Evolutionary conservation across 2,888 invertebrate genomes (phyloP), one percentile per base, ranked within the genome.

Genomic region (Carpatolechia fugitivella): DNA sequence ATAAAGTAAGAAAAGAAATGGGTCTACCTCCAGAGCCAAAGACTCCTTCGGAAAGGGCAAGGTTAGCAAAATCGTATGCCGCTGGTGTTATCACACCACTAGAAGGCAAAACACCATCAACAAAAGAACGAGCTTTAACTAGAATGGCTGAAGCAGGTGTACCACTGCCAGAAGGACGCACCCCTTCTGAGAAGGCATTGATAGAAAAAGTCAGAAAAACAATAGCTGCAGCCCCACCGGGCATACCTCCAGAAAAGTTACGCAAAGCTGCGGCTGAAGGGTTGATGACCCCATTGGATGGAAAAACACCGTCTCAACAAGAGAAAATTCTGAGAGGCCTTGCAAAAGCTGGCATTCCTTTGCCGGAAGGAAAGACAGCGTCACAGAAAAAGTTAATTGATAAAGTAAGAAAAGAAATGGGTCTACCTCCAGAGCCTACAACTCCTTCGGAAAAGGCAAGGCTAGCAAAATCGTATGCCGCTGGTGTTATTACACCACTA

Each of bases 301-400:
- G 31, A 47, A 47, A 47, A 31, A 6, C 47, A 8, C 30, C 3
- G 3, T 11, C 30, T 36, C 10, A 18, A 35, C 3, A 31, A 35
- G 24, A 31, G 16, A 38, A 20, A 18, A 24, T 35, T 11, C 16
- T 47, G 7, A 1, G 20, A 33, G 54, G 48, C 5, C 18, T 49
- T 20, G 54, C 40, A 10, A 38, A 31, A 13, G n/a, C 18, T 0
- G 48, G 48, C 0, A 55, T 69, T 14, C 63, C 65, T 6, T 56
- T 74, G 0, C 69, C 72, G 3, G 69, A 69, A 57, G 68, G 33
- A 7, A 70, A 60, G 54, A 74, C 79, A 0, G 10, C 61, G 11
- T 79, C 80, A 11, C 78, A 79, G 63, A 77, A 72, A n/a, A 60
- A 62, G 35, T 6, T 66, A 3, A 58, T 70, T 10, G 55, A 63